phyloP scores from a whole-genome alignment of 2,113 vertebrate genomes.

The Rafetus swinhoei region DNA sequence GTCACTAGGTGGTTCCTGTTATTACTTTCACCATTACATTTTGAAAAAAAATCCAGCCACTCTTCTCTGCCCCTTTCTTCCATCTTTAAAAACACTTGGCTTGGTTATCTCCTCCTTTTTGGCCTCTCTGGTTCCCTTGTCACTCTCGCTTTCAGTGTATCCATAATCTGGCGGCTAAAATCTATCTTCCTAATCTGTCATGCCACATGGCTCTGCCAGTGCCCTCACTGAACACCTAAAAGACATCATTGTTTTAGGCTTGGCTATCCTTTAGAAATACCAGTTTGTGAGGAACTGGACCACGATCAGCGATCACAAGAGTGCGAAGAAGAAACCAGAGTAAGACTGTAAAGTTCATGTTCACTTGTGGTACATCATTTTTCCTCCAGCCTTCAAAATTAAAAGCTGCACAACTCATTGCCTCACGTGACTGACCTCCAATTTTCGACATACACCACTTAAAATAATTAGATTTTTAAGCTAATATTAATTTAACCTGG shows the following conservation, averaged over 20 bases:
- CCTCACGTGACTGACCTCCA: neutral
- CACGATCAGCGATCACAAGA: neutral
- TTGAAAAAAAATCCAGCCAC: neutral
- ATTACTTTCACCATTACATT: neutral
- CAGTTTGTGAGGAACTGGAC: neutral
- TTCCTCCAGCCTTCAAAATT: neutral
- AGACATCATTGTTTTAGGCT: neutral
- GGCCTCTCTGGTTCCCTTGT: neutral
- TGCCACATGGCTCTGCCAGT: neutral
- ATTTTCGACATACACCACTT: neutral
- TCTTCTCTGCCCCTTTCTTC: neutral
- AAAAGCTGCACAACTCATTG: neutral
- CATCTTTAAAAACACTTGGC: neutral
- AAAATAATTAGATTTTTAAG: neutral
- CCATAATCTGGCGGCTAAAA: neutral
- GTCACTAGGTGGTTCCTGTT: neutral
- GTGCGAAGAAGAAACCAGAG: neutral
- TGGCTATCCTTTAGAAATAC: neutral
- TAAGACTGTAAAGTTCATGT: neutral
- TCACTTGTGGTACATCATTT: neutral
- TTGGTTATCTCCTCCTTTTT: neutral
- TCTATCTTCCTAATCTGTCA: neutral
- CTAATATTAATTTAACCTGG: neutral
- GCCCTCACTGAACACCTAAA: neutral
- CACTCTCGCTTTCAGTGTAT: neutral